Evolutionary conservation across 2,797 vertebrate genomes (phyloP), one percentile per base, ranked within the genome.

Genomic region (Alectoris magna): DNA sequence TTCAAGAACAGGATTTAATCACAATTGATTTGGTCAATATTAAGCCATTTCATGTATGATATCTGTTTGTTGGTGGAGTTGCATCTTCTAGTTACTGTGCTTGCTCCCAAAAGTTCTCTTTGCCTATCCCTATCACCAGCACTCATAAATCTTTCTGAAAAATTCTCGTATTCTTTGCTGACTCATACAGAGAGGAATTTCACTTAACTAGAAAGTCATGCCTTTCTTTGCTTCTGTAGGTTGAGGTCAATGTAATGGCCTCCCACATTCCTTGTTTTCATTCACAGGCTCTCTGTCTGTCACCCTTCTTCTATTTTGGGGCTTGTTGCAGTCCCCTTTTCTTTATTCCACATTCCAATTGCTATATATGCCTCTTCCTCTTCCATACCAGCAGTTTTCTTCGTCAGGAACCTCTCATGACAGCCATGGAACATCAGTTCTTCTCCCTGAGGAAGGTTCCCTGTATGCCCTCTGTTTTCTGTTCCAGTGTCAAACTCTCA

Each of bases 81-180:
- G 11, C 22, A 34, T 46, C 72, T 79, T 70, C 68, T 79, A 17
- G 38, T 66, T 81, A 29, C 9, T 21, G 11, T 38, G 27, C 51
- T 71, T 95, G 68, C 43, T 82, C 89, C 44, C 71, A 74, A n/a
- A 77, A 89, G 41, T 72, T 89, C 68, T 44, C 41, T 58, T 58
- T 91, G 38, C 39, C 85, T 48, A 13, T 79, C 68, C 4, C 3
- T 72, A n/a, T 79, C 23, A n/a, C 51, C 29, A 62, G 51, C 56
- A 31, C 11, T 82, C 18, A 19, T 75, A 79, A 73, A 73, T 46
- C 46, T 89, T 59, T 56, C 79, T 67, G 48, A 46, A 79, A 76
- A 87, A 24, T 41, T 66, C 24, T 44, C 39, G 10, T 6, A 0
- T 87, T 84, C n/a, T 87, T 87, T 77, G 39, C 59, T 82, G 71